Percentiles rank a stretch among this genome's conserved stretches.
Evolutionary conservation across 2,113 vertebrate species (phyloP).

Genomic region (Mormoops blainvillei): DNA sequence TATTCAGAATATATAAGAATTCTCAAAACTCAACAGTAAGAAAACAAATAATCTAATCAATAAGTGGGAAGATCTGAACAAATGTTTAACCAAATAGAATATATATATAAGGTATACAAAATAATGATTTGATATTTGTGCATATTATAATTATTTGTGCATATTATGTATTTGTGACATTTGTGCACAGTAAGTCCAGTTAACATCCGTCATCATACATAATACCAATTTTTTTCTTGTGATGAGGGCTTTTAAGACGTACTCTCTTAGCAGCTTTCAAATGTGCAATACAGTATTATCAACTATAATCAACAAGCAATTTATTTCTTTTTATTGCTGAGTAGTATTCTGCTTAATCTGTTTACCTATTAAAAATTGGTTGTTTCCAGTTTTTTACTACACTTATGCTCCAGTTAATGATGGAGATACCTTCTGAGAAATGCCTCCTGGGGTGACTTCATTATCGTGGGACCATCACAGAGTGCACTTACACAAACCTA

Average conservation of each 20-base stretch:
- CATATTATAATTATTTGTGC: neutral
- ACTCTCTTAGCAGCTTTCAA: neutral
- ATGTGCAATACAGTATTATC: neutral
- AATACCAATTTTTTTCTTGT: neutral
- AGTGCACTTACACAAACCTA: neutral
- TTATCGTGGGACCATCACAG: neutral
- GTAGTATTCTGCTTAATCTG: neutral
- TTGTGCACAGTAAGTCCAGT: neutral
- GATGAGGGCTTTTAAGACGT: neutral
- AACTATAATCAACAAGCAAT: neutral
- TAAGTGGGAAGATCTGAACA: neutral
- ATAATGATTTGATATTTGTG: neutral
- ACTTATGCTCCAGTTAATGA: neutral
- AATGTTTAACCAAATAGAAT: neutral
- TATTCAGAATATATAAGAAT: neutral
- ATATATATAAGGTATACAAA: neutral
- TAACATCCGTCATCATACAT: neutral
- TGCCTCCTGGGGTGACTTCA: neutral
- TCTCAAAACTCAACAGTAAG: neutral
- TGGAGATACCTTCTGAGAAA: neutral
- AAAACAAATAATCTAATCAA: neutral
- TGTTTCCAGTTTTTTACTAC: neutral
- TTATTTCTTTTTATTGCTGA: neutral
- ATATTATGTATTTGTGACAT: too few relatives aligned
- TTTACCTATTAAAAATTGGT: neutral